A percentile compares a stretch with the other conserved stretches of the same genome.
Conservation (phyloP, 2,888 invertebrate species). For the Andrena minutula region DNA sequence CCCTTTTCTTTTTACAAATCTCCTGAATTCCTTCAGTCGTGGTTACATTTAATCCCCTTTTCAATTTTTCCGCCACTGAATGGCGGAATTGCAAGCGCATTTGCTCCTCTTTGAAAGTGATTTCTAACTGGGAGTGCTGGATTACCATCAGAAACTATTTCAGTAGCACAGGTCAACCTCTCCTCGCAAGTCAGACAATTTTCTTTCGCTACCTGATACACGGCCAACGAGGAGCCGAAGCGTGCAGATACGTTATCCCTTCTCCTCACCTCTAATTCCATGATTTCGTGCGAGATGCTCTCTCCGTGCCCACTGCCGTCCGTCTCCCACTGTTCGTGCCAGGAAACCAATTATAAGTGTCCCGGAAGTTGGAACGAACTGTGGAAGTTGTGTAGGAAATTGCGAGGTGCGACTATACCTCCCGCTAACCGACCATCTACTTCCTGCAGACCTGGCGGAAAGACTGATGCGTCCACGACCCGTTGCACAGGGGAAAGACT, state of each 20-base stretch:
- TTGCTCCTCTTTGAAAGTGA: too few relatives aligned
- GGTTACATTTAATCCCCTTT: too few relatives aligned
- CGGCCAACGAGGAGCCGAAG: slow-evolving; percentile 12
- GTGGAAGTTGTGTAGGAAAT: slow-evolving; percentile 72
- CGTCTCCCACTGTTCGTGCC: slow-evolving; percentile 36
- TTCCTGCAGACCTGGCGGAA: slow-evolving; percentile 32
- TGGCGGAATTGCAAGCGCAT: too few relatives aligned
- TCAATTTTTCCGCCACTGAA: too few relatives aligned
- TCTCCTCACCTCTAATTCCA: slow-evolving; percentile 40
- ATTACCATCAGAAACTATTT: not conserved
- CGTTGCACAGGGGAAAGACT: slow-evolving; percentile 25
- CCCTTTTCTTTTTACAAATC: too few relatives aligned
- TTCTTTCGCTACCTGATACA: slow-evolving; percentile 36
- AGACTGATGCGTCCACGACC: slow-evolving; percentile 39
- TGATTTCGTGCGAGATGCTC: slow-evolving; percentile 19
- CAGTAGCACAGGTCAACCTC: slow-evolving; percentile 1
- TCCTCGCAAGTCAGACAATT: not conserved
- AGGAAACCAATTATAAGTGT: slow-evolving; percentile 82
- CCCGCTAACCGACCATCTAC: slow-evolving; percentile 42
- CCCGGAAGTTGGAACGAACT: slow-evolving; percentile 76
- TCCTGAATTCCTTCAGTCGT: too few relatives aligned
- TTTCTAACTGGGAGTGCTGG: too few relatives aligned
- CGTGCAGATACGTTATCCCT: not conserved
- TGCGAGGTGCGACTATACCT: slow-evolving; percentile 57
- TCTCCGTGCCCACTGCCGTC: slow-evolving; percentile 15